Evolutionary conservation across 2,888 invertebrate genomes (phyloP), one percentile per base, ranked within the genome.

Genomic region (Synergus laeviventris): DNA sequence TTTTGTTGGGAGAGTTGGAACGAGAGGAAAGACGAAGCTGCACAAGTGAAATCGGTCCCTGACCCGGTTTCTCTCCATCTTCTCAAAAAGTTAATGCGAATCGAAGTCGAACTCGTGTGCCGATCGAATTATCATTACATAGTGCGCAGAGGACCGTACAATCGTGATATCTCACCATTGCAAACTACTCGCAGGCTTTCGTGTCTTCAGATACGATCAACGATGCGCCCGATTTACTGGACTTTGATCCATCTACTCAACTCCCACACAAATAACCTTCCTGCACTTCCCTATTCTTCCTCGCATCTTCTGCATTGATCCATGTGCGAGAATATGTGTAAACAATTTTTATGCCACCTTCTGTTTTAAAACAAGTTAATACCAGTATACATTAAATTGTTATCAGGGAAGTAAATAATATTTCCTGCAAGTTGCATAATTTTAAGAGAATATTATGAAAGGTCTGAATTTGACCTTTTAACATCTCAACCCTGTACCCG

Each of bases 81-180:
- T 74, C 76, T 73, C 76, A 62, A 79, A 74, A 76, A 76, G 73
- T 76, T 70, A 18, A 74, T 75, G 73, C 45, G 81, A 79, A 79
- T 84, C 82, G 85, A 79, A 80, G 56, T 39, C 61, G 70, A 70
- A 70, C 70, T 49, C 70, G 70, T 70, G 59, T 74, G 74, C 77
- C 73, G 76, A 76, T 81, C 84, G 82, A 84, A 86, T 85, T 82
- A 84, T 86, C 83, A 81, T 83, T 79, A 82, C 78, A n/a, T n/a
- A 81, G 81, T 82, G 86, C 83, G 85, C 82, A 84, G 83, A 86
- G 84, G 84, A 83, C 82, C 74, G 73, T 54, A 49, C 82, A 78
- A 83, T 86, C 85, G 83, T 84, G 85, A 84, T 84, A 84, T 81
- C 85, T 83, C 83, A 79, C 70, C 49, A 49, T 70, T 24, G 49